phyloP scores from a whole-genome alignment of 92 coral and sea anemone genomes.

The Pocillopora grandis region DNA sequence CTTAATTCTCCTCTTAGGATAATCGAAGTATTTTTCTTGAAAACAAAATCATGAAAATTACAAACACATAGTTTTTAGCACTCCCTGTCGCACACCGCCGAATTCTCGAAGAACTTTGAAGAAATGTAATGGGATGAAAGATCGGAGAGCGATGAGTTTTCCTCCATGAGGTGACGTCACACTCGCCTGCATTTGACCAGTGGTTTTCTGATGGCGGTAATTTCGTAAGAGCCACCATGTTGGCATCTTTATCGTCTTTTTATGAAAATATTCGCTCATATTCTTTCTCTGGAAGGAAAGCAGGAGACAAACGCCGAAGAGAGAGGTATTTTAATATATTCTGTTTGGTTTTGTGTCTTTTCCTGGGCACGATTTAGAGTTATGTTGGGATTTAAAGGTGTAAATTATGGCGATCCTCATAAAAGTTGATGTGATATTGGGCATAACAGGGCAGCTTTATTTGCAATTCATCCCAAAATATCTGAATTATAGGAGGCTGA shows the following conservation, averaged over 20 bases:
- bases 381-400: neutral
- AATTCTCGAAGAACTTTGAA: neutral
- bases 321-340: conserved; percentile 13
- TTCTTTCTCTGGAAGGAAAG: conserved; percentile 30
- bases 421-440: neutral
- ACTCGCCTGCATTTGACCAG: conserved; percentile 44
- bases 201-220: conserved; percentile 49
- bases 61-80: neutral
- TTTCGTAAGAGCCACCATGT: conserved; percentile 49
- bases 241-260: conserved; percentile 42
- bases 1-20: neutral
- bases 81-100: neutral
- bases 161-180: conserved; percentile 24
- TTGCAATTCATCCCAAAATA: too few relatives aligned
- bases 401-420: neutral
- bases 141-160: neutral
- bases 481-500: too few relatives aligned
- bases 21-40: neutral
- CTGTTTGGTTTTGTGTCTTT: neutral
- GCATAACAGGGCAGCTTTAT: too few relatives aligned
- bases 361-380: neutral
- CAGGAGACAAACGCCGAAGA: conserved; percentile 46
- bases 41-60: too few relatives aligned
- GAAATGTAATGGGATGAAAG: neutral
- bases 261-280: conserved; percentile 43